A percentile compares a stretch with the other conserved stretches of the same genome.
phyloP scores from a whole-genome alignment of 2,888 invertebrate species.

The Strigamia transsilvanica region DNA sequence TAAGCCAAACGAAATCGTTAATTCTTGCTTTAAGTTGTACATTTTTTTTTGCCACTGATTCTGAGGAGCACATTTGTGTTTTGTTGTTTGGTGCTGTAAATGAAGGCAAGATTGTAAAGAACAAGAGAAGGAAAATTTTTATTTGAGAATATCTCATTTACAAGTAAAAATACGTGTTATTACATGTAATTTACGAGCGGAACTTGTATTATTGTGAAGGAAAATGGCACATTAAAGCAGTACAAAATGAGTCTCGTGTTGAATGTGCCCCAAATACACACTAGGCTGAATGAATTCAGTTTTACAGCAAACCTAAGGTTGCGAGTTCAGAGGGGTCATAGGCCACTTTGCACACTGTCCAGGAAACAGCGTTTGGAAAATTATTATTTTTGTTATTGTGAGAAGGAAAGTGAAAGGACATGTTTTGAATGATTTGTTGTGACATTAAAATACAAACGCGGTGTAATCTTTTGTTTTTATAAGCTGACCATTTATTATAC shows the following conservation, averaged over 20 bases:
- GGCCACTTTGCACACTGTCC: conserved; percentile 37
- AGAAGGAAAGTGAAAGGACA: background rate
- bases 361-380: conserved; percentile 15
- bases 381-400: conserved; percentile 28
- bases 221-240: conserved; percentile 39
- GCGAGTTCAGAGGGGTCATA: background rate
- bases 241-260: conserved; percentile 33
- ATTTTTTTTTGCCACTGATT: no score
- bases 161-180: conserved; percentile 14
- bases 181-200: conserved; percentile 17
- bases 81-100: background rate
- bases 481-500: background rate
- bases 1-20: no score
- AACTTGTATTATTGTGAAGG: conserved; percentile 25
- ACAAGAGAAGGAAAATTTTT: background rate
- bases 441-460: background rate
- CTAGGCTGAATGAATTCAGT: conserved; percentile 18
- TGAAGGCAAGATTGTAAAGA: background rate
- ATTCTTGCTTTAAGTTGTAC: background rate
- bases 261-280: conserved; percentile 20
- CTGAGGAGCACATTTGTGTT: background rate
- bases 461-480: conserved; percentile 3
- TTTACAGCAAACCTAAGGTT: conserved; percentile 22
- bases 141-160: conserved; percentile 7
- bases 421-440: background rate